phyloP scores from a whole-genome alignment of 2,797 vertebrate species.

The Anguilla megastoma region DNA sequence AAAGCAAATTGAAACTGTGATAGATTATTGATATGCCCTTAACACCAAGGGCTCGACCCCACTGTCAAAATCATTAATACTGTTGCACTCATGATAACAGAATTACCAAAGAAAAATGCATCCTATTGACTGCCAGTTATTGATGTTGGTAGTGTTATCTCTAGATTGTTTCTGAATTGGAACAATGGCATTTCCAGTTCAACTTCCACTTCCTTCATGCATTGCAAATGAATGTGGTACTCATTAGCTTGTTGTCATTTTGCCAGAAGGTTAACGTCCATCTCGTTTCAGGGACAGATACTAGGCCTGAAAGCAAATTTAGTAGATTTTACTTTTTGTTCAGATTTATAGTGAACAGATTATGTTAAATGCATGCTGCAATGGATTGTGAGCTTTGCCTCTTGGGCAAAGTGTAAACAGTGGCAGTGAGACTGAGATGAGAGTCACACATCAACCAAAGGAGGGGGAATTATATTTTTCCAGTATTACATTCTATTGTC shows the following conservation, averaged over 20 bases:
- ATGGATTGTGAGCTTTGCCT: not conserved
- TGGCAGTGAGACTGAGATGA: not conserved
- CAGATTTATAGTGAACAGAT: not conserved
- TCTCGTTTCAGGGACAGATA: constrained; percentile 51
- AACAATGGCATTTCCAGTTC: constrained; percentile 72
- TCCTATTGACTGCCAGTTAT: constrained; percentile 79
- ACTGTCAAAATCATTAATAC: constrained; percentile 80
- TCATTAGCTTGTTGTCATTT: constrained; percentile 69
- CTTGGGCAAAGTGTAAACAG: no score
- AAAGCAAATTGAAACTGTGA: constrained; percentile 82
- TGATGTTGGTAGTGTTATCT: constrained; percentile 80
- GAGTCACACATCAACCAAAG: not conserved
- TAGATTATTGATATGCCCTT: constrained; percentile 57
- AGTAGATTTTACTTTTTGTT: constrained; percentile 17
- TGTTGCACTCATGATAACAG: constrained; percentile 75
- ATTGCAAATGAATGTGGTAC: constrained; percentile 66
- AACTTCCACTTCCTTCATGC: constrained; percentile 64
- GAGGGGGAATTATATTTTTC: not conserved
- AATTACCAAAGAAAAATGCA: constrained; percentile 52
- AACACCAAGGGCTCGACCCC: constrained; percentile 78
- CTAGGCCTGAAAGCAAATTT: constrained; percentile 37
- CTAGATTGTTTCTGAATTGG: constrained; percentile 81
- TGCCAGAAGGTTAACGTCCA: constrained; percentile 58
- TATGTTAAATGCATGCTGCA: not conserved
- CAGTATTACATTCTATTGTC: constrained; percentile 27